A percentile compares a stretch with the other conserved stretches of the same genome.
Evolutionary conservation across 2,797 vertebrate species (phyloP).

Genomic region (Danio aesculapii): DNA sequence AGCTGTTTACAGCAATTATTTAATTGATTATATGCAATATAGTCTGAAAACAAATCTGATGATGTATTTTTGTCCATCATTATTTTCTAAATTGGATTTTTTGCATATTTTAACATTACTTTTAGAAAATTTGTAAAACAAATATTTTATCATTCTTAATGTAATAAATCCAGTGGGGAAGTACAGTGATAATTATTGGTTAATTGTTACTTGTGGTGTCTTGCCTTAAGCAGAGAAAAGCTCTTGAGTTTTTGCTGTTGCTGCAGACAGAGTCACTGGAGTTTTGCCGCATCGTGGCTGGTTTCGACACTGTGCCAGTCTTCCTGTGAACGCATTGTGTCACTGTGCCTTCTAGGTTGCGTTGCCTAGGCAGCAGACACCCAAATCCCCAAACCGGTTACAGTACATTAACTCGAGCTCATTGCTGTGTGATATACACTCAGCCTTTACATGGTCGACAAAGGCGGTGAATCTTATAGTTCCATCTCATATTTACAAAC

Average conservation of each 20-base stretch:
- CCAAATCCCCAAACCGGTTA: constrained; percentile 59
- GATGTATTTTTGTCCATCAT: no score
- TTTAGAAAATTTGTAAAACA: no score
- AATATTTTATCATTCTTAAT: no score
- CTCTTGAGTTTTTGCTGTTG: neutral
- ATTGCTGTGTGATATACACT: constrained; percentile 40
- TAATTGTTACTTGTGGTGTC: no score
- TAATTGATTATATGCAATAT: no score
- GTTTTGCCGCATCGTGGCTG: neutral
- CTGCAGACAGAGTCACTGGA: neutral
- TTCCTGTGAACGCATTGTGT: constrained; percentile 10
- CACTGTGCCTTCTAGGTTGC: constrained; percentile 20
- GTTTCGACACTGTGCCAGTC: neutral
- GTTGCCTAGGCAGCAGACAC: constrained; percentile 71
- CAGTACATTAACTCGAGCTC: constrained; percentile 68
- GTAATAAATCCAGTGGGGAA: no score
- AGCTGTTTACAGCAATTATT: no score
- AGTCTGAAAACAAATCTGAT: no score
- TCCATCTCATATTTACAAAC: neutral
- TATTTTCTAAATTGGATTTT: no score
- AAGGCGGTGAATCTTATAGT: constrained; percentile 3
- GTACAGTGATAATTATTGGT: no score
- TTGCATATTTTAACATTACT: no score
- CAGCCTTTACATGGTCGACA: constrained; percentile 22
- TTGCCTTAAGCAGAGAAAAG: neutral